Conservation (phyloP, 2,113 vertebrate genomes). For the Setophaga petechia region DNA sequence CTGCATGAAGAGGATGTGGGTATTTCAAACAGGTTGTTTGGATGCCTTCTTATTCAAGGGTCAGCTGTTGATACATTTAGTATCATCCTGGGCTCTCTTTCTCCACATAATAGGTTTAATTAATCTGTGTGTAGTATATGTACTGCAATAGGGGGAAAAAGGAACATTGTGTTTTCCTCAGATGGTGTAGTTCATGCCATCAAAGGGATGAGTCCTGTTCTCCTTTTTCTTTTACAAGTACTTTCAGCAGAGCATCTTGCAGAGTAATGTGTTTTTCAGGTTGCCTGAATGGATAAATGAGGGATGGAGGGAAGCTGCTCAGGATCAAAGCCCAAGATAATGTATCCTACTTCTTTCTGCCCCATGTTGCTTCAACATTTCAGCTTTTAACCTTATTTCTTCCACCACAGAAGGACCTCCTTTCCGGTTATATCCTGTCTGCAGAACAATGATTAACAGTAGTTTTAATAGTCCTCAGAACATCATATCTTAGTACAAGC, state of each 20-base stretch:
- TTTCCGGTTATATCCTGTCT: background rate
- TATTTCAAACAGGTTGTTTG: background rate
- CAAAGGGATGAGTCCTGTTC: background rate
- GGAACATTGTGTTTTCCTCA: background rate
- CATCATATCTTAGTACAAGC: background rate
- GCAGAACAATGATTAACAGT: background rate
- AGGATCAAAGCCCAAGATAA: background rate
- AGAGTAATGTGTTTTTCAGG: background rate
- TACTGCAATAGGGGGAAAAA: background rate
- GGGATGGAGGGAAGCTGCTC: background rate
- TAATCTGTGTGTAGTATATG: background rate
- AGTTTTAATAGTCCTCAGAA: background rate
- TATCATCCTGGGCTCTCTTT: background rate
- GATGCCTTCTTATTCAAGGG: background rate
- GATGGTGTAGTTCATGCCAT: background rate
- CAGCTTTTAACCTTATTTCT: background rate
- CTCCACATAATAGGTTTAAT: background rate
- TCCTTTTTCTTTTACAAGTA: background rate
- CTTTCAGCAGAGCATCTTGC: background rate
- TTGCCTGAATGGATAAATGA: background rate
- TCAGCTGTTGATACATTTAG: background rate
- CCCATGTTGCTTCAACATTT: background rate
- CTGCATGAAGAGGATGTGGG: background rate
- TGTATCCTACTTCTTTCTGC: background rate
- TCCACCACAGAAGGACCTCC: background rate